These are phyloP conservation scores for Neogobius melanostomus DNA, from an alignment of 2,113 vertebrate species.

Conservation along the genomic window DNA sequence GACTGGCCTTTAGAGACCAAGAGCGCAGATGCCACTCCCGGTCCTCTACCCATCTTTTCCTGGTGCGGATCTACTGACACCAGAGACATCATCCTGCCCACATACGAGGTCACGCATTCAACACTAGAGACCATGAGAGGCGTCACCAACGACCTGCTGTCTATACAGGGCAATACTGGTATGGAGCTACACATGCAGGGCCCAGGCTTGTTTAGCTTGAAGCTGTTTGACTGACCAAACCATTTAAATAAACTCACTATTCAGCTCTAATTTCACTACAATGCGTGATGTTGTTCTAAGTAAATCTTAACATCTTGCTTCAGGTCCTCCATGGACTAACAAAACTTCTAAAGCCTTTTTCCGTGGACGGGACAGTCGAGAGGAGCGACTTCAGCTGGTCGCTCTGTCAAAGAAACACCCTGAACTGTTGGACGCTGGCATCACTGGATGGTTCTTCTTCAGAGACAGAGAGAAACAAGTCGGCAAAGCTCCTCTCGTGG, in stretches of 20 bases:
- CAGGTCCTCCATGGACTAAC: constrained; percentile 86
- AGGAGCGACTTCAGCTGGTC: constrained; percentile 86
- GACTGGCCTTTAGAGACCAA: constrained; percentile 91
- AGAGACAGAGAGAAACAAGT: constrained; percentile 86
- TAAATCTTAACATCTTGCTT: background rate
- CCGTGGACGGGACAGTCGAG: constrained; percentile 89
- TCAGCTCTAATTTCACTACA: background rate
- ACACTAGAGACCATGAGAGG: constrained; percentile 89
- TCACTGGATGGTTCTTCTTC: constrained; percentile 96
- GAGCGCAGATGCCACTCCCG: constrained; percentile 73
- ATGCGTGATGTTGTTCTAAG: background rate
- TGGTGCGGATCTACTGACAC: constrained; percentile 92
- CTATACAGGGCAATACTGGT: constrained; percentile 94
- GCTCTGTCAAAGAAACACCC: constrained; percentile 83
- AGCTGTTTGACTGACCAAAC: no score
- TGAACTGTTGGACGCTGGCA: constrained; percentile 89
- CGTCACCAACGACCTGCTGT: constrained; percentile 91
- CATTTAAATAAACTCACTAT: no score
- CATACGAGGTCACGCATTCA: constrained; percentile 91
- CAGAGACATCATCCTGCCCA: constrained; percentile 88
- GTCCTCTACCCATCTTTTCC: constrained; percentile 85
- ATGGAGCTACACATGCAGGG: constrained; percentile 19
- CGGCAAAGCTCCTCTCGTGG: constrained; percentile 84
- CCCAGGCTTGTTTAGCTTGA: background rate
- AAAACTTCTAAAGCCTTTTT: constrained; percentile 88